These are phyloP conservation scores for Struthidea cinerea DNA, from an alignment of 2,113 vertebrate genomes.

Conservation along the genomic window DNA sequence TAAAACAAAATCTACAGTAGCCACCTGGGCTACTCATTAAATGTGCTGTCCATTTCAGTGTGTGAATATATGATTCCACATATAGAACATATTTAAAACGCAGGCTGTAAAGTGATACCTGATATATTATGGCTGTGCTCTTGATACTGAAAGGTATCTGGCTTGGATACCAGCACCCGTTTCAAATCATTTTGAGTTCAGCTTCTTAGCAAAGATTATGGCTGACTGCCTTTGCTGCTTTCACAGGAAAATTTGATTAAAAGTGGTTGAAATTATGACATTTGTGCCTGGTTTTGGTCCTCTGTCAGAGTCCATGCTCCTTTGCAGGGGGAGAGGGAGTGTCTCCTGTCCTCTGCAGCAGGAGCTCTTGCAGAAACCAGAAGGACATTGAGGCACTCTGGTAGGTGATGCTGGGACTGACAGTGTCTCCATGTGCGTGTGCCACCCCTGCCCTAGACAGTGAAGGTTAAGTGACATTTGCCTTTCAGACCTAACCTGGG, in stretches of 20 bases:
- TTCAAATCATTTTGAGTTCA: neutral
- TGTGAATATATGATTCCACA: neutral
- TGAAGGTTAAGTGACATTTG: neutral
- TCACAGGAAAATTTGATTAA: neutral
- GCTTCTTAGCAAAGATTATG: neutral
- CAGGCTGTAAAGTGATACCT: neutral
- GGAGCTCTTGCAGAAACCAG: neutral
- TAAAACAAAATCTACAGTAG: conserved; percentile 14
- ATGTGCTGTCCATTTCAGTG: neutral
- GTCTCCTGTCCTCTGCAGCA: neutral
- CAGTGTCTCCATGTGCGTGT: accelerated
- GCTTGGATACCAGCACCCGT: neutral
- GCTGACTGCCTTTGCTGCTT: neutral
- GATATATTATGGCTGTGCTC: neutral
- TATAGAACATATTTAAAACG: neutral
- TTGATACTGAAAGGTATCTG: conserved; percentile 21
- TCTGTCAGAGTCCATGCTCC: neutral
- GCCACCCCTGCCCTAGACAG: neutral
- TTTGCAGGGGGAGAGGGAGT: neutral
- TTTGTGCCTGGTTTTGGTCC: neutral
- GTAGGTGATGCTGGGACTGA: neutral
- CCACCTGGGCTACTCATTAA: conserved; percentile 29
- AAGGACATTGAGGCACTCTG: neutral
- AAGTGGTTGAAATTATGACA: neutral
- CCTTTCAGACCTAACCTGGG: neutral